These are phyloP conservation scores for Probosciger aterrimus DNA, from an alignment of 2,113 vertebrate genomes.

Conservation along the genomic window DNA sequence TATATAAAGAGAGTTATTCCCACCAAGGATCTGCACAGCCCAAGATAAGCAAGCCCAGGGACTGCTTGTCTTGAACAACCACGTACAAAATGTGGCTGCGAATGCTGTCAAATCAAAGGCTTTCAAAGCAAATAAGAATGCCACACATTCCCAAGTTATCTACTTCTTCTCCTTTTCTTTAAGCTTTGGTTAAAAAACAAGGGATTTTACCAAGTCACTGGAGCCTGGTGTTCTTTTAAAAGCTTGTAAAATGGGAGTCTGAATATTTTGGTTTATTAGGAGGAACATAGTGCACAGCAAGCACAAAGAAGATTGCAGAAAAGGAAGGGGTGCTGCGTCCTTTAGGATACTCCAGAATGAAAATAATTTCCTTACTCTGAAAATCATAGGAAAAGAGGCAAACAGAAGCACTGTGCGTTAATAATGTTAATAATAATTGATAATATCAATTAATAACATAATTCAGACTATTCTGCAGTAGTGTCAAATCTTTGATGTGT, in stretches of 20 bases:
- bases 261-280: slow-evolving; percentile 70
- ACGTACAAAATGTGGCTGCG: background rate
- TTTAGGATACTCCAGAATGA: slow-evolving; percentile 20
- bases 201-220: slow-evolving; percentile 26
- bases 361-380: slow-evolving; percentile 40
- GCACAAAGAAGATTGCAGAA: slow-evolving; percentile 33
- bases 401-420: background rate
- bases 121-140: slow-evolving; percentile 23
- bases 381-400: background rate
- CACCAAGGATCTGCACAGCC: background rate
- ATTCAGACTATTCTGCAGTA: slow-evolving; percentile 20
- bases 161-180: background rate
- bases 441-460: background rate
- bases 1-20: background rate
- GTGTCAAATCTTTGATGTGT: slow-evolving; percentile 58
- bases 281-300: slow-evolving; percentile 22
- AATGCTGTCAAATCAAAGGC: slow-evolving; percentile 52
- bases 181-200: slow-evolving; percentile 14
- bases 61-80: background rate
- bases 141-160: slow-evolving; percentile 51
- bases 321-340: slow-evolving; percentile 33
- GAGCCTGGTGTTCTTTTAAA: slow-evolving; percentile 55
- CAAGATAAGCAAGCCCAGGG: slow-evolving; percentile 38
- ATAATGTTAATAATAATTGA: background rate
- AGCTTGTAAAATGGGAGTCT: slow-evolving; percentile 59